Percentiles rank a stretch among this genome's conserved stretches.
Evolutionary conservation across 2,888 invertebrate species (phyloP).

Genomic region (Stenolophus ochropezus): DNA sequence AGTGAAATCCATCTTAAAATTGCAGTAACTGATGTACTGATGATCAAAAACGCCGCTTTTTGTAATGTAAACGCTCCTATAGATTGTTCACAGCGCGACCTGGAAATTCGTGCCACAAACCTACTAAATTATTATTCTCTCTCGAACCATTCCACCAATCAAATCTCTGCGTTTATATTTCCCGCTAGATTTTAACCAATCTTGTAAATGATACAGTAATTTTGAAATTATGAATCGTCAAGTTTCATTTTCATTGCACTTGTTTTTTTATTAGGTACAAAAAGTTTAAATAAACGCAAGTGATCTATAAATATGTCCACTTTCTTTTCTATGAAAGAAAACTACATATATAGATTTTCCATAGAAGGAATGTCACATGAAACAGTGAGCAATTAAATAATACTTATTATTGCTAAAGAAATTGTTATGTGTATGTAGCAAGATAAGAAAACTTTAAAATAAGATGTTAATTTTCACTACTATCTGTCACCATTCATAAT

Average conservation of each 20-base stretch:
- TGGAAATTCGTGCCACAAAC: slow-evolving; percentile 58
- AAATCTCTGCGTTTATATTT: not conserved
- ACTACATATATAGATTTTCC: not conserved
- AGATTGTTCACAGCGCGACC: slow-evolving; percentile 48
- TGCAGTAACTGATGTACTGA: not conserved
- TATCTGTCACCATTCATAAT: slow-evolving; percentile 11
- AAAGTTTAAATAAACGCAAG: not conserved
- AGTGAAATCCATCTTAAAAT: slow-evolving; percentile 5
- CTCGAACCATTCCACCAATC: slow-evolving; percentile 22
- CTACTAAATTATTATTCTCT: slow-evolving; percentile 55
- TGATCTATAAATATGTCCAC: slow-evolving; percentile 2
- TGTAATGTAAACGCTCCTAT: slow-evolving; percentile 5
- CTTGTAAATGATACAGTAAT: not conserved
- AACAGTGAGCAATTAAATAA: not conserved
- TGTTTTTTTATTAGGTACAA: not conserved
- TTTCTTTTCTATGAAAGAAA: not conserved
- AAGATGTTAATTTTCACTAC: not conserved
- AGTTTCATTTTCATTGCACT: slow-evolving; percentile 18
- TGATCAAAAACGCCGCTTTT: slow-evolving; percentile 18
- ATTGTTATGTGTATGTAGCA: not conserved
- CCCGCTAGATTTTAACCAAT: not conserved
- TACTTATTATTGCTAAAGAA: not conserved
- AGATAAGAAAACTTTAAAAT: not conserved
- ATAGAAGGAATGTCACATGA: not conserved
- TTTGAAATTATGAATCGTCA: slow-evolving; percentile 21